Evolutionary conservation across 2,888 invertebrate species (phyloP).

Genomic region (Ennomos erosarius): DNA sequence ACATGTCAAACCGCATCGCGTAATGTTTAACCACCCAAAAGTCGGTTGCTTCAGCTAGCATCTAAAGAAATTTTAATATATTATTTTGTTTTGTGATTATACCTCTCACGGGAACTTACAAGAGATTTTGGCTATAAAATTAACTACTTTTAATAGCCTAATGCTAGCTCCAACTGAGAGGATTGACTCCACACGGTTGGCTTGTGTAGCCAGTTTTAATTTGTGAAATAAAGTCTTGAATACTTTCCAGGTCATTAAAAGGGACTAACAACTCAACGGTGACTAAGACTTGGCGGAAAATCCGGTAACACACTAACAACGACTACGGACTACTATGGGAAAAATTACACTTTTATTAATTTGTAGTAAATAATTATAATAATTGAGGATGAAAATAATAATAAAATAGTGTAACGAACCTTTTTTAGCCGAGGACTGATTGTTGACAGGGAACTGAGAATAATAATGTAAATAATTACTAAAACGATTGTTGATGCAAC

Average conservation of each 20-base stretch:
- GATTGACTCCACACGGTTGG: too few relatives aligned
- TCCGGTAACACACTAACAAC: constrained; percentile 23
- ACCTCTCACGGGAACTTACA: too few relatives aligned
- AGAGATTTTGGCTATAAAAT: too few relatives aligned
- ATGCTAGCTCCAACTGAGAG: too few relatives aligned
- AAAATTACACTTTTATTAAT: constrained; percentile 41
- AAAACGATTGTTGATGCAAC: not conserved
- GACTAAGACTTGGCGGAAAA: constrained; percentile 43
- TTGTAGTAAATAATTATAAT: too few relatives aligned
- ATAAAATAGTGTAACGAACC: constrained; percentile 31
- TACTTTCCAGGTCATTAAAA: constrained; percentile 77
- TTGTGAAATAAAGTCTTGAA: constrained; percentile 66
- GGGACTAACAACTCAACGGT: constrained; percentile 68
- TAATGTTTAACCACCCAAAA: too few relatives aligned
- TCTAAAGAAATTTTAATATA: too few relatives aligned
- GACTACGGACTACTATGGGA: constrained; percentile 26
- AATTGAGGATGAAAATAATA: not conserved
- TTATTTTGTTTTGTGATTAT: too few relatives aligned
- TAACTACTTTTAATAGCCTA: too few relatives aligned
- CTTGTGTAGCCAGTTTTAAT: too few relatives aligned
- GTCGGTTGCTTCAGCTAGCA: too few relatives aligned
- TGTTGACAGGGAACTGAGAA: constrained; percentile 10
- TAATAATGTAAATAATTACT: not conserved
- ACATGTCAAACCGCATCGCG: too few relatives aligned
- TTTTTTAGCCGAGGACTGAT: constrained; percentile 14